Evolutionary conservation across 2,797 vertebrate species (phyloP), one percentile per base, ranked within the genome.

Genomic region (Cetoscarus ocellatus): DNA sequence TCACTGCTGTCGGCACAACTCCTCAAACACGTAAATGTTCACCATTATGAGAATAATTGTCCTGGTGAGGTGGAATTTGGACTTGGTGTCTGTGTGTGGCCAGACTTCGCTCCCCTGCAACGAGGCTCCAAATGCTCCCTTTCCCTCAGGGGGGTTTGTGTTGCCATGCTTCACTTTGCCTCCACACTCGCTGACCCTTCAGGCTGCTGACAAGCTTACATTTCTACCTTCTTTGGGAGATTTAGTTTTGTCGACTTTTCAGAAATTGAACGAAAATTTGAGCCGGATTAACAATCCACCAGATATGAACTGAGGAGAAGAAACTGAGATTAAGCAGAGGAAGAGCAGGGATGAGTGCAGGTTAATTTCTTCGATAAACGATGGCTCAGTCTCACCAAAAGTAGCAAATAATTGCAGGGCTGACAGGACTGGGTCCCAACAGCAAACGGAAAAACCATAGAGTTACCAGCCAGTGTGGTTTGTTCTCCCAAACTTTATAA

Each of bases 1-100:
- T 38, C n/a, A n/a, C 27, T 27, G 27, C 73, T 75, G 74, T 82
- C 75, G 78, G 80, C 78, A 74, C 67, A 80, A 64, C 68, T 80
- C 51, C 61, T 75, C 70, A 79, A 79, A 79, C 86, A 87, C 68
- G 36, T 61, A 67, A 87, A 84, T 55, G 73, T 70, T 59, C 61
- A 34, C 71, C 77, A 75, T 85, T 73, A 79, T 85, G 67, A 77
- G 80, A 85, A 78, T 91, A 87, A 89, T 91, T 84, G 83, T 86
- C 74, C 70, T 77, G 82, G 79, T 82, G 68, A 57, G 75, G 55
- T 38, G 85, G 79, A 76, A 79, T 80, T 81, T 65, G 67, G 56
- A 50, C 60, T 69, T 39, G 54, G 80, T 72, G 77, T 73, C 79
- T 89, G 90, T 89, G 92, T 92, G 91, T 91, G 91, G 91, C 79